A percentile compares a stretch with the other conserved stretches of the same genome.
Conservation (phyloP, 2,113 vertebrate species). For the Gambusia holbrooki region DNA sequence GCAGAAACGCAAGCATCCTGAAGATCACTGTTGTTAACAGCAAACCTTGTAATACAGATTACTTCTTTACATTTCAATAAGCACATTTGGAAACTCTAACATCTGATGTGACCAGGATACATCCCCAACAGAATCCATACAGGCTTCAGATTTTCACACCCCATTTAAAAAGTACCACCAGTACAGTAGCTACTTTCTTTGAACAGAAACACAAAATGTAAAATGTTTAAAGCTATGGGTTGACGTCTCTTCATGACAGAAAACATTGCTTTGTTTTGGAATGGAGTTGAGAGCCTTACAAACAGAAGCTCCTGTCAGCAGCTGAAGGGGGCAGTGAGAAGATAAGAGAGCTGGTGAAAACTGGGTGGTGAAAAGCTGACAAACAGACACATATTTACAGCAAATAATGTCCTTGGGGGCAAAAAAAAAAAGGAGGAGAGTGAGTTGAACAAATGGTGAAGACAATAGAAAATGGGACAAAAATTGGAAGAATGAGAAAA, state of each 20-base stretch:
- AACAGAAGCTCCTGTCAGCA: constrained; percentile 4
- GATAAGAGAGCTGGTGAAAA: neutral
- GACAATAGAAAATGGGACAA: constrained; percentile 4
- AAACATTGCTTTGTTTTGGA: neutral
- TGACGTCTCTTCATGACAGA: neutral
- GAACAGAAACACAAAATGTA: neutral
- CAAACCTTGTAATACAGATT: neutral
- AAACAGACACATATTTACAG: constrained; percentile 29
- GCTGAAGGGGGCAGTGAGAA: neutral
- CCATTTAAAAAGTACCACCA: neutral
- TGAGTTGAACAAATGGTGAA: constrained; percentile 1
- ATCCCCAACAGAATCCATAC: no score
- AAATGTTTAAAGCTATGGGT: neutral
- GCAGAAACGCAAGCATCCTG: no score
- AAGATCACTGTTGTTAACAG: no score
- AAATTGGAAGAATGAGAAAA: constrained; percentile 35
- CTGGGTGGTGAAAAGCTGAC: constrained; percentile 15
- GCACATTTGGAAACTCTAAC: neutral
- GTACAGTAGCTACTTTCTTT: neutral
- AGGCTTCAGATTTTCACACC: no score
- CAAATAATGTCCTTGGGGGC: constrained; percentile 26
- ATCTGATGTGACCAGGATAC: neutral
- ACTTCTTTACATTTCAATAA: neutral
- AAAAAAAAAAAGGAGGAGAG: neutral
- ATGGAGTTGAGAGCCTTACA: neutral